Base-by-base conservation (phyloP, 2,888 invertebrate species). In the Polydrusus cervinus region DNA sequence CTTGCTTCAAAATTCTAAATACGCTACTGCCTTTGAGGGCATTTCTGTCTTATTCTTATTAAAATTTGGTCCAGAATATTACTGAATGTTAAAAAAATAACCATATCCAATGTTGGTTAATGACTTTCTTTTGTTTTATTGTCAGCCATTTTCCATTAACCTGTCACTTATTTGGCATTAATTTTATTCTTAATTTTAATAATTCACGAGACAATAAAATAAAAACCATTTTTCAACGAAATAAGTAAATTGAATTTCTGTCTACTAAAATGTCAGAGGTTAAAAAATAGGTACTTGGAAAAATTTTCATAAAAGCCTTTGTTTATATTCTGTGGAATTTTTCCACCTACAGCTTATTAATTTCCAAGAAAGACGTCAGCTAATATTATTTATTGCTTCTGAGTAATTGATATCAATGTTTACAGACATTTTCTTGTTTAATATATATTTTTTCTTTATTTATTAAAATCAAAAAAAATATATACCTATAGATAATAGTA, bases 191-290 rank as follows among this genome's bases (percentile, higher is more conserved):
- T 16, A 38, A 18, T 38, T 14, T 60, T 10, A 38, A 60, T 60
- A 60, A 40, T 60, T 38, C 38, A 40, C 10, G 14, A 57, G 38
- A 16, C 34, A 38, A 38, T 57, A 38, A 60, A 60, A 38, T 34
- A 38, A 60, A 57, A 57, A 57, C 14, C 16, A 10, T 11, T 60
- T 60, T 38, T 7, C 57, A 5, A 9, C 18, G 34, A 57, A 57
- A 34, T 16, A 18, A 13, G 13, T 60, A 60, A 60, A 60, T 34
- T 60, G 0, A 38, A 60, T 60, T 60, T 30, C 18, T 10, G 10
- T 5, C 11, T 34, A 5, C 38, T 10, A 1, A 38, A 60, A 60
- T 38, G 57, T 60, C 38, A 60, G 38, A 38, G 57, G 57, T 60
- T 14, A 53, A 20, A n/a, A n/a, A n/a, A 30, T 34, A 34, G 25